These are phyloP conservation scores for Sinonovacula constricta DNA, from an alignment of 1,140 invertebrate genomes.

Conservation along the genomic window DNA sequence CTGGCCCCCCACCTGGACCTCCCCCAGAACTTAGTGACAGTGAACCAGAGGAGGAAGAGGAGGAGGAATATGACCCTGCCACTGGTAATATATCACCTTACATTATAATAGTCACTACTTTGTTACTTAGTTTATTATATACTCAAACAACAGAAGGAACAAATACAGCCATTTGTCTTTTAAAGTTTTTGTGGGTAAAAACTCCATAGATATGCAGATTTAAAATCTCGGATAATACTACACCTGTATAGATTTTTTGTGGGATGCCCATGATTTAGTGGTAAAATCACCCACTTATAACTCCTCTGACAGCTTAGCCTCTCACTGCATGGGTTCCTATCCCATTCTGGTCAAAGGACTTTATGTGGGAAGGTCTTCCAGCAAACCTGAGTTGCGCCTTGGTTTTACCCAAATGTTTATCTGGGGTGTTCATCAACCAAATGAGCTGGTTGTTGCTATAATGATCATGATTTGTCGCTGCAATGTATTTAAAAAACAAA, in stretches of 20 bases:
- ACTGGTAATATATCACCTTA: slow-evolving; percentile 62
- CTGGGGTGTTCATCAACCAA: no score
- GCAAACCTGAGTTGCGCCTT: no score
- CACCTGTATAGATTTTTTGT: background rate
- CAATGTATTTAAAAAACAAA: no score
- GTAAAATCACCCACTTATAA: no score
- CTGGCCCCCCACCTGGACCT: slow-evolving; percentile 88
- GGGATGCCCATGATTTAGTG: no score
- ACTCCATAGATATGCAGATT: background rate
- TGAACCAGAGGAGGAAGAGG: slow-evolving; percentile 74
- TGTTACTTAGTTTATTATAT: background rate
- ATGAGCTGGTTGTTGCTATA: no score
- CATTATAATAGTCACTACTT: background rate
- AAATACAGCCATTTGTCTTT: background rate
- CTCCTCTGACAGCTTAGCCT: no score
- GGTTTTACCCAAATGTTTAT: no score
- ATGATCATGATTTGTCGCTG: no score
- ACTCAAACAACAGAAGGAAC: background rate
- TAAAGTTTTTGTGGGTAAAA: background rate
- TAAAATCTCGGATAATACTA: background rate
- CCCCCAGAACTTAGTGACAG: slow-evolving; percentile 80
- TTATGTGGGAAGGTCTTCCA: no score
- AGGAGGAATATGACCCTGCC: slow-evolving; percentile 73
- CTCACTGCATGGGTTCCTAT: no score
- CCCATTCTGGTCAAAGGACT: no score